Percentiles rank a stretch among this genome's conserved stretches.
phyloP scores from a whole-genome alignment of 2,888 invertebrate species.

The Eulithis prunata region DNA sequence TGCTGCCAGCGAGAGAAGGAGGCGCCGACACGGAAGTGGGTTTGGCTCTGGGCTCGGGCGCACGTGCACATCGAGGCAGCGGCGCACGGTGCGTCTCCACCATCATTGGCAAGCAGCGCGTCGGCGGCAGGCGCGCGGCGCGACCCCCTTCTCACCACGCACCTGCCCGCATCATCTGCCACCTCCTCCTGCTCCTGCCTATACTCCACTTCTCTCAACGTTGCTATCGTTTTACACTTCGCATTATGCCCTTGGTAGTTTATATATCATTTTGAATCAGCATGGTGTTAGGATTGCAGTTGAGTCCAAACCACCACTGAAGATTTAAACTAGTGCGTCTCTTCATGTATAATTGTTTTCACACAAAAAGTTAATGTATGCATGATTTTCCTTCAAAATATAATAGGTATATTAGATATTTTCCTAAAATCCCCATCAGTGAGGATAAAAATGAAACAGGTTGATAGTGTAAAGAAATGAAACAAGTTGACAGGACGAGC shows the following conservation, averaged over 20 bases:
- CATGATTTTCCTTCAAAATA: slow-evolving; percentile 7
- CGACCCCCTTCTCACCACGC: slow-evolving; percentile 74
- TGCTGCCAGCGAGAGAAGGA: slow-evolving; percentile 79
- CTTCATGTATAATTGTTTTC: slow-evolving; percentile 4
- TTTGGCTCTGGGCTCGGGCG: slow-evolving; percentile 72
- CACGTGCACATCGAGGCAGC: slow-evolving; percentile 77
- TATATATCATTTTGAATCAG: slow-evolving; percentile 31
- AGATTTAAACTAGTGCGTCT: slow-evolving; percentile 7
- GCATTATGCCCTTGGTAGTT: slow-evolving; percentile 46
- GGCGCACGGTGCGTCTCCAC: slow-evolving; percentile 82
- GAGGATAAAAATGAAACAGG: background rate
- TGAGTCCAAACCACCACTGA: slow-evolving; percentile 10
- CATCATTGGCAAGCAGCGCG: slow-evolving; percentile 80
- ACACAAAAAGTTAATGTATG: slow-evolving; percentile 8
- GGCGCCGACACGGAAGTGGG: slow-evolving; percentile 85
- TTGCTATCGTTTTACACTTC: slow-evolving; percentile 48
- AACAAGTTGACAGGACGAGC: slow-evolving; percentile 13
- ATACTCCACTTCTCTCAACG: slow-evolving; percentile 46
- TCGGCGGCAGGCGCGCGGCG: slow-evolving; percentile 78
- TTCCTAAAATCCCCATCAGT: too few relatives aligned
- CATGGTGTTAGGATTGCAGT: slow-evolving; percentile 4
- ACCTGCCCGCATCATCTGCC: slow-evolving; percentile 46
- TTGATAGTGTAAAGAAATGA: slow-evolving; percentile 6
- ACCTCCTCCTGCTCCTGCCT: slow-evolving; percentile 48
- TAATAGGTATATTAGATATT: too few relatives aligned